phyloP scores from a whole-genome alignment of 2,797 vertebrate species.

The Periparus ater region DNA sequence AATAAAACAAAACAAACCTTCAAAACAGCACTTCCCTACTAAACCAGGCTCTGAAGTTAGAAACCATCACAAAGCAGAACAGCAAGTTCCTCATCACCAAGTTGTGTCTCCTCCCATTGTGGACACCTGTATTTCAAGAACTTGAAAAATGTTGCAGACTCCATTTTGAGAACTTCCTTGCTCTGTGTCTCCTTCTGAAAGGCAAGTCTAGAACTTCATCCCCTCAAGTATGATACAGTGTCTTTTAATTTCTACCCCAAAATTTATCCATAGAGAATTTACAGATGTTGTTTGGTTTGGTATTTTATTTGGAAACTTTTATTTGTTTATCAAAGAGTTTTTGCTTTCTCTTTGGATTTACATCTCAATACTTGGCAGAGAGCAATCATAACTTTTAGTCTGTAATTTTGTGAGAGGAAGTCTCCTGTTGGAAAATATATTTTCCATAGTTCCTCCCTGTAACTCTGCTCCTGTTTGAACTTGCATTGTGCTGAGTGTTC shows the following conservation, averaged over 20 bases:
- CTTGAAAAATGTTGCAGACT: background rate
- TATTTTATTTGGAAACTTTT: background rate
- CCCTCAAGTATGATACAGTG: background rate
- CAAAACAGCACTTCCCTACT: background rate
- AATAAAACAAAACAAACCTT: background rate
- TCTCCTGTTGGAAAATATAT: background rate
- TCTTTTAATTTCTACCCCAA: background rate
- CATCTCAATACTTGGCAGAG: background rate
- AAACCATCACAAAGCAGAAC: background rate
- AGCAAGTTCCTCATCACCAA: background rate
- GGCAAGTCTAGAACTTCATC: background rate
- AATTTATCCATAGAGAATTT: background rate
- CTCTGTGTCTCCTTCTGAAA: background rate
- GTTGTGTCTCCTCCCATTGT: background rate
- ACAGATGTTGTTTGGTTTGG: background rate
- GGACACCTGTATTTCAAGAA: background rate
- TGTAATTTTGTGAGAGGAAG: background rate
- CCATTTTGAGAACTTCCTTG: background rate
- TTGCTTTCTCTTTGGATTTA: background rate
- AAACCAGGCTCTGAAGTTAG: background rate
- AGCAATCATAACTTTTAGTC: background rate
- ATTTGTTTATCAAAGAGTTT: background rate
- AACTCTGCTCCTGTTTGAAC: background rate
- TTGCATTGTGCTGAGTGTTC: background rate
- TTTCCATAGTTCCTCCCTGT: background rate